Base-by-base conservation (phyloP, 2,888 invertebrate species). In the Zootermopsis nevadensis region DNA sequence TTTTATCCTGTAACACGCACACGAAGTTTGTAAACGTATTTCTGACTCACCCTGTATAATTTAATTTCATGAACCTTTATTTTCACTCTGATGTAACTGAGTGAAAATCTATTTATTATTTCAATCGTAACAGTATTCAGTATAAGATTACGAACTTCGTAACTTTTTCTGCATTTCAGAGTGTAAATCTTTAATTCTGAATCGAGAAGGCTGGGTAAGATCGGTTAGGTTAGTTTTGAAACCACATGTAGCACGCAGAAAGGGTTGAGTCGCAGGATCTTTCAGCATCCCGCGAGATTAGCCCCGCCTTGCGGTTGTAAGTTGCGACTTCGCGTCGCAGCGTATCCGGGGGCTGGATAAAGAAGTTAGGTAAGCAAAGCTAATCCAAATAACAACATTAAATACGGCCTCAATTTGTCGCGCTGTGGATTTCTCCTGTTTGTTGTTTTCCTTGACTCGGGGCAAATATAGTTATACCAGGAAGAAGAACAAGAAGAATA, bases 351-450 rank as follows among this genome's bases (percentile, higher is more conserved):
- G 27, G 80, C 27, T 10, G 82, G 82, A 82, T 77, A 72, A 83
- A 79, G 83, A 79, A 80, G 48, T 83, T 83, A 83, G 83, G 79
- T 83, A 83, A 83, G 83, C 79, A 79, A 79, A 84, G 83, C 85
- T 85, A 85, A 85, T 84, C 83, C 83, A 79, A 84, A 83, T 90
- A 91, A 90, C 90, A 90, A 90, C 90, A 90, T 90, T 90, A 90
- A 90, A 90, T 90, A 90, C 90, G 89, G 89, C 89, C 90, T 89
- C 90, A 90, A 90, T 90, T 90, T 90, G 89, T 90, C 90, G 90
- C 90, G 89, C 89, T 89, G 90, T 90, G 90, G 89, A 89, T 89
- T 89, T 88, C 88, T 85, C 72, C 72, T 72, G 22, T 60, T 60
- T 66, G 60, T 79, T 79, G 79, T 79, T 53, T 53, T 76, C 42